Evolutionary conservation across 2,113 vertebrate species (phyloP).

Genomic region (Phalacrocorax brasilianus): DNA sequence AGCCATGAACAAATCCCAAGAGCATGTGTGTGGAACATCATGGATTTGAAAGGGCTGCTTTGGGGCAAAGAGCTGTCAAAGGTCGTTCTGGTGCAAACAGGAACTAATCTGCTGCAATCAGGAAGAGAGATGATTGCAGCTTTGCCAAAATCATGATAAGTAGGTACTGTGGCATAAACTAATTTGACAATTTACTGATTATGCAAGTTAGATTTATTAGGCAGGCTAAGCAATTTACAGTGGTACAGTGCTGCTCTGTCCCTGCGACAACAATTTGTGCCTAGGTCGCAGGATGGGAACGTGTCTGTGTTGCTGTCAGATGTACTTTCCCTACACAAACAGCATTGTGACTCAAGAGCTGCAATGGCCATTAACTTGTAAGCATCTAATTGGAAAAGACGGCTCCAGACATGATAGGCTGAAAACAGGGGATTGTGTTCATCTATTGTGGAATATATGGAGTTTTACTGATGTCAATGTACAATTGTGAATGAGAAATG

Average conservation of each 20-base stretch:
- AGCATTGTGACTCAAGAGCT: background rate
- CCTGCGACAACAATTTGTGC: background rate
- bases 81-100: background rate
- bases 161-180: background rate
- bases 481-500: background rate
- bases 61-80: background rate
- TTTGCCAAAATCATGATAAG: background rate
- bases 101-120: background rate
- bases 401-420: background rate
- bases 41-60: background rate
- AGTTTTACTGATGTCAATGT: background rate
- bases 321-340: background rate
- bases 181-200: background rate
- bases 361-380: background rate
- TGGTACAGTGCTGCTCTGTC: background rate
- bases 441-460: background rate
- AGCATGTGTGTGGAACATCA: background rate
- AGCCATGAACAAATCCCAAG: background rate
- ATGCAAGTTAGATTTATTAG: background rate
- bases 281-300: background rate
- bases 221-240: background rate
- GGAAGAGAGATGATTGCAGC: background rate
- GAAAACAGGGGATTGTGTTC: background rate
- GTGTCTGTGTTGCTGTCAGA: background rate
- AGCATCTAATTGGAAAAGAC: background rate